These are phyloP conservation scores for Xerus inauris DNA, from an alignment of 2,113 vertebrate genomes.

Conservation along the genomic window DNA sequence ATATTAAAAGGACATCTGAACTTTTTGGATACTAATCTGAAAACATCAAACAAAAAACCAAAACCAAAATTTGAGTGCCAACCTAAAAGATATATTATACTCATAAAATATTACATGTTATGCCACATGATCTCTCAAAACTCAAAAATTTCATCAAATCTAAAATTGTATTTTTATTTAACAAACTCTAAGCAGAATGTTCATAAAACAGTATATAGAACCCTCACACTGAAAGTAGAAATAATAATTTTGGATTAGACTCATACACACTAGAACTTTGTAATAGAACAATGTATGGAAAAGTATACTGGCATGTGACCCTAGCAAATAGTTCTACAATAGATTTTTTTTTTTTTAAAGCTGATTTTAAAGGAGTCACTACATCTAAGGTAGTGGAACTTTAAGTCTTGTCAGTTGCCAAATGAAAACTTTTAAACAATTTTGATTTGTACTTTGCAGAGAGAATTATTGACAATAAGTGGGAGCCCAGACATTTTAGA, in stretches of 20 bases:
- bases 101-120: slow-evolving; percentile 13
- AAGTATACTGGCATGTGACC: background rate
- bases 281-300: background rate
- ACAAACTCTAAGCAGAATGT: background rate
- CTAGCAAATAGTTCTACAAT: background rate
- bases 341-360: background rate
- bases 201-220: background rate
- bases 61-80: slow-evolving; percentile 10
- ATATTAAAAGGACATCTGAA: background rate
- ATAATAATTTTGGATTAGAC: slow-evolving; percentile 9
- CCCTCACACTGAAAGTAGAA: background rate
- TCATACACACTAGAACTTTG: background rate
- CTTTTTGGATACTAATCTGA: background rate
- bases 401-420: background rate
- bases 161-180: background rate
- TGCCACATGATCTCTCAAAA: background rate
- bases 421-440: background rate
- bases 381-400: background rate
- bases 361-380: slow-evolving; percentile 21
- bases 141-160: background rate
- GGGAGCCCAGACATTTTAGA: background rate
- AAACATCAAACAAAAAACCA: slow-evolving; percentile 31
- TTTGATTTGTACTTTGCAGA: slow-evolving; percentile 19
- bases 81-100: background rate
- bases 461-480: slow-evolving; percentile 48